Base-by-base conservation (phyloP, 2,797 vertebrate species). In the Loris lydekkerianus region DNA sequence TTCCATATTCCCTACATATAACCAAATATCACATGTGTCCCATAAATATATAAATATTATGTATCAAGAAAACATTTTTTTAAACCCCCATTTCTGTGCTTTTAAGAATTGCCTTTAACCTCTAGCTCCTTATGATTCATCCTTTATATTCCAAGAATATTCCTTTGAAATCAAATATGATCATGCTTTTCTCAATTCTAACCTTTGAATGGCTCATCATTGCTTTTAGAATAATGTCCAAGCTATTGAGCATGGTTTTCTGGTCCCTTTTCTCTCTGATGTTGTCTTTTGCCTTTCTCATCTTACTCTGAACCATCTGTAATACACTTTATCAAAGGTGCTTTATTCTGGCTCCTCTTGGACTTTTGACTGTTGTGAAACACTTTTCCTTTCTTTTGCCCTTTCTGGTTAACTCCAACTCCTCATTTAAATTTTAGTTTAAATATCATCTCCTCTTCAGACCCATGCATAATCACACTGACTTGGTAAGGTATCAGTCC, bases 101-200 rank as follows among this genome's bases (percentile, higher is more conserved):
- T 94, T 78, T 31, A 88, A 85, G 56, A 61, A 29, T 61, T 60
- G 46, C 20, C 46, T 97, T 89, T 40, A 13, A 53, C 37, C 34
- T 94, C 49, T 29, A 29, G 29, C 34, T 2, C 5, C 18, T 27
- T 94, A 13, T 23, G 77, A 49, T 89, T 37, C 2, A 56, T 6
- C 58, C n/a, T 67, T 67, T 27, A 37, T 13, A 17, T 31, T 78
- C 20, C 43, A 94, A 60, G 88, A 78, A 67, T 84, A 5, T 69
- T 40, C 15, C 89, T 96, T 49, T 31, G 46, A 93, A 89, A 82
- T 89, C 17, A 72, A 81, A 77, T 82, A 40, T 76, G 61, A 49
- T 70, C 40, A 89, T 86, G 8, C 34, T 21, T 4, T 95, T 7
- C 46, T 86, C 7, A 76, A 43, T 15, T 58, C 82, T 89, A 43